These are phyloP conservation scores for Ochropleura leucogaster DNA, from an alignment of 2,888 invertebrate species.

Conservation along the genomic window DNA sequence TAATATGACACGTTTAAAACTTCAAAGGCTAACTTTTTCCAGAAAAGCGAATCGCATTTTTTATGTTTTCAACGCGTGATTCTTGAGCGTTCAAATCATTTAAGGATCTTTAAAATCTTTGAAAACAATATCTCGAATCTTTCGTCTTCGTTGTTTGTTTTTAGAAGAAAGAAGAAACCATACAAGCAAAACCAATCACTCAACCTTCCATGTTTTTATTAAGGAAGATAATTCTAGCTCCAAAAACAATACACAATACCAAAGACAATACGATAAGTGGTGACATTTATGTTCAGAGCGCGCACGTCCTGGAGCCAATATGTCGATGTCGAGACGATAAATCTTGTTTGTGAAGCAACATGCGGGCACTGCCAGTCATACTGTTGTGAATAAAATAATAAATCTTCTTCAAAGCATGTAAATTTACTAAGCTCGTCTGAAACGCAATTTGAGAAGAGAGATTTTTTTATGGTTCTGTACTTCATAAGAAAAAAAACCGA, in stretches of 20 bases:
- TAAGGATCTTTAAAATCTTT: not conserved
- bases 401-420: not conserved
- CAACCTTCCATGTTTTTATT: not conserved
- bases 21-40: too few species aligned
- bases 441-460: too few species aligned
- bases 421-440: not conserved
- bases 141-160: not conserved
- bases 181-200: not conserved
- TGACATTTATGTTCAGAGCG: not conserved
- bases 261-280: not conserved
- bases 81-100: too few species aligned
- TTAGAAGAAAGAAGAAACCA: not conserved
- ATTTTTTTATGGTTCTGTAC: too few species aligned
- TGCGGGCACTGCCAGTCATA: not conserved
- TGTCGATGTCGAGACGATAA: slow-evolving; percentile 5
- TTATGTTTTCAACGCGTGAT: too few species aligned
- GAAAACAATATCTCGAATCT: not conserved
- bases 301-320: not conserved
- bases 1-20: too few species aligned
- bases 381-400: not conserved
- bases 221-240: not conserved
- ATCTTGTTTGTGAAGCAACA: slow-evolving; percentile 3
- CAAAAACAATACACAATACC: not conserved
- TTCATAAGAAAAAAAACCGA: too few species aligned
- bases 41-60: too few species aligned